Base-by-base conservation (phyloP, 2,888 invertebrate genomes). In the Thalpophila matura region DNA sequence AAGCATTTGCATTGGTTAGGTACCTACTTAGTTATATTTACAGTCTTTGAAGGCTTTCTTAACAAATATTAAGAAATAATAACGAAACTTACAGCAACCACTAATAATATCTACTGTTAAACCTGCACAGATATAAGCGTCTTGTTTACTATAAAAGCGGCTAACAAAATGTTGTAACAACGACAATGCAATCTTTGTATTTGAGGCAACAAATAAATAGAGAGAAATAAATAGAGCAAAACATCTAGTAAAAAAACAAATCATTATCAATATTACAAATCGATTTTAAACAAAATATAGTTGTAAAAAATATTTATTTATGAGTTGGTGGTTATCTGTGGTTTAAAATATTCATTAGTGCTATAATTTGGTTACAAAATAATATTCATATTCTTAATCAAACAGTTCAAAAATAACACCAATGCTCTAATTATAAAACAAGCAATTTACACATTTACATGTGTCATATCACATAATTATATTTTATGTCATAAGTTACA, bases 171-270 rank as follows among this genome's bases (percentile, higher is more conserved):
- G 43, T 56, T 16, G 71, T 53, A 75, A 71, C 54, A n/a, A 14
- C 27, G 14, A 33, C 47, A 74, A 29, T 42, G 70, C 75, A 70
- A 70, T 74, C 35, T 55, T 38, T 35, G 42, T 47, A 53, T 68
- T 51, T 53, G 16, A 69, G 0, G 12, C 16, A 4, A n/a, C n/a
- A n/a, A 33, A 45, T 29, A 75, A 71, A 61, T 71, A 61, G 71
- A 71, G 62, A n/a, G n/a, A n/a, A 33, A 45, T 29, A 75, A 71
- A 61, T 71, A 61, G 71, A 71, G 62, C 71, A 70, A 70, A 61
- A 38, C 55, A 26, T 35, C 27, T 43, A 35, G 22, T 20, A 22
- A 29, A 7, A 24, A 3, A 1, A 38, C 45, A 33, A n/a, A 35
- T 16, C 7, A 14, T 7, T 37, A 42, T 3, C 38, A 7, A 33